Evolutionary conservation across 1,140 invertebrate genomes (phyloP), one percentile per base, ranked within the genome.

Genomic region (Saxidomus purpurata): DNA sequence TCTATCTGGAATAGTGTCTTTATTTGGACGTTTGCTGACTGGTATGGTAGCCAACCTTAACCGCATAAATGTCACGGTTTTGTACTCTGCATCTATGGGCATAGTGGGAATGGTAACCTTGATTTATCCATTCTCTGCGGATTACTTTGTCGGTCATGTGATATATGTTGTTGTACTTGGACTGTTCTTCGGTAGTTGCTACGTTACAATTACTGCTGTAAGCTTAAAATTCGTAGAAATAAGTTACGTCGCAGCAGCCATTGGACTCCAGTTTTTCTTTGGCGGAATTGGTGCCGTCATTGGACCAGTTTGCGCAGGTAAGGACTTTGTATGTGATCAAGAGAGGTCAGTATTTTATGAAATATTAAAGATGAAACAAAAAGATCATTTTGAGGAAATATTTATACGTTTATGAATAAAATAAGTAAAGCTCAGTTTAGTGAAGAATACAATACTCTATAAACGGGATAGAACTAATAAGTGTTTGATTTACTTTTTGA

Each of bases 271-370:
- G 40, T 61, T 89, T 43, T 28, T 43, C 0, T 85, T 77, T 61
- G 36, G n/a, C 2, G 81, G 88, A 8, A 22, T 89, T 22, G 88
- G 88, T 13, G 67, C 88, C 11, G 17, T 89, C n/a, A n/a, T 84
- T 28, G 88, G 88, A 43, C 88, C 88, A 17, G 52, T 85, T 28
- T 1, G 74, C 36, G 71, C 88, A 77, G 88, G 88, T 89, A 15
- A 15, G 43, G 15, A 8, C 15, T 43, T 43, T 43, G n/a, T n/a
- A 67, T 82, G 49, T 11, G 15, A 8, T 81, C 38, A 52, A 52
- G 19, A 9, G 9, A 52, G 9, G 47, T 11, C 47, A 52, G 47
- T 52, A 52, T 11, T 11, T 52, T 52, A 52, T 52, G 47, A 11
- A 52, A 19, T 11, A 9, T 52, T 52, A 52, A 9, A 11, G 9